These are phyloP conservation scores for Trichonephila clavata DNA, from an alignment of 1,140 invertebrate genomes.

Conservation along the genomic window DNA sequence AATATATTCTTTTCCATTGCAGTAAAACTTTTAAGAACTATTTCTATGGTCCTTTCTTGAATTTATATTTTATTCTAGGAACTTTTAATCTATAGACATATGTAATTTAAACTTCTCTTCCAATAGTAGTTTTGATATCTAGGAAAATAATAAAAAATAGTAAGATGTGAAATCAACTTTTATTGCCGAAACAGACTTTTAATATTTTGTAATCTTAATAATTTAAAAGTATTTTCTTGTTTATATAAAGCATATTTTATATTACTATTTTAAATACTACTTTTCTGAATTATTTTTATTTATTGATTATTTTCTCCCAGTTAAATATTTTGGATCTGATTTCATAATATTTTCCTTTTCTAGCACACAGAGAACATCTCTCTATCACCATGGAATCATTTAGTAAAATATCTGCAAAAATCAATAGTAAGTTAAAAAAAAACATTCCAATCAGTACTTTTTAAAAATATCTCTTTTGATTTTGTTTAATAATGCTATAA, in stretches of 20 bases:
- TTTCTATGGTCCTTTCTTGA: too few relatives aligned
- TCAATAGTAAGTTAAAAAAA: slow-evolving; percentile 83
- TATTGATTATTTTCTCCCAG: neutral
- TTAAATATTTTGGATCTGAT: neutral
- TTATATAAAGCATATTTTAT: neutral
- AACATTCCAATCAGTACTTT: neutral
- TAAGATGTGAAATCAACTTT: too few relatives aligned
- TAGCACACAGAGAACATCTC: slow-evolving; percentile 92
- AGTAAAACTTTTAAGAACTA: too few relatives aligned
- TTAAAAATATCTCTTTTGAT: neutral
- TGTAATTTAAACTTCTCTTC: too few relatives aligned
- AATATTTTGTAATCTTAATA: too few relatives aligned
- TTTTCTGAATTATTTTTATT: neutral
- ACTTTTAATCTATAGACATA: too few relatives aligned
- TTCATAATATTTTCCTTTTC: slow-evolving; percentile 64
- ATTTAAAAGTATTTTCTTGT: too few relatives aligned
- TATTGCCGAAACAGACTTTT: too few relatives aligned
- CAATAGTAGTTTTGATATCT: too few relatives aligned
- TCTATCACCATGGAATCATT: slow-evolving; percentile 93
- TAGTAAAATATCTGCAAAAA: slow-evolving; percentile 88
- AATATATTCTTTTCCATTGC: too few relatives aligned
- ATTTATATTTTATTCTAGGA: too few relatives aligned
- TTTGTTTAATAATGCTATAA: neutral
- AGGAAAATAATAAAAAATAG: too few relatives aligned
- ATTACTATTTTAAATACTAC: neutral